Evolutionary conservation across 2,797 vertebrate species (phyloP), one percentile per base, ranked within the genome.

Genomic region (Siniperca obscura): DNA sequence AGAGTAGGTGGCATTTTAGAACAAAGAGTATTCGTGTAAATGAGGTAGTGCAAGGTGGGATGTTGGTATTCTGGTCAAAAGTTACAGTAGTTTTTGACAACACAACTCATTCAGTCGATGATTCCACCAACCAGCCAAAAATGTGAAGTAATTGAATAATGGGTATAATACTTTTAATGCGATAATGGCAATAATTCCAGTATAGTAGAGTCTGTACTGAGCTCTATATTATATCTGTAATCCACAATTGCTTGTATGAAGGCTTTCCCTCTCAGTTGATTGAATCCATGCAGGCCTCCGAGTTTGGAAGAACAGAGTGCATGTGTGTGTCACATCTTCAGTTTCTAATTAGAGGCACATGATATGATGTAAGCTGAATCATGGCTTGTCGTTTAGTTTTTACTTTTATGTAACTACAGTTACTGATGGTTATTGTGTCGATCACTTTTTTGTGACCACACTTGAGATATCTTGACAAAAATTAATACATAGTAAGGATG

Each of bases 171-270:
- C 19, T 52, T 66, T 73, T 50, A 78, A 53, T 57, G 48, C 34
- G 25, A 52, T 61, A n/a, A 55, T 38, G 44, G 9, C 5, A 38
- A 13, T 57, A 22, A n/a, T 17, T 56, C 34, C 36, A 25, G 34
- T 56, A 19, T 11, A n/a, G 16, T 62, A 48, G 48, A 84, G 25
- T 65, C n/a, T 70, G 44, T 56, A 22, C 36, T 34, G 9, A 62
- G 21, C 60, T 30, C 52, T 60, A 59, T 74, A 75, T 76, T 64
- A 22, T 55, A 73, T 60, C 53, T 70, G 30, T 64, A 52, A 57
- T 56, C 10, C 53, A 27, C 59, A 38, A 50, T 55, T 52, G 48
- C 30, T 60, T 70, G 21, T 57, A 16, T 69, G 34, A 74, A 73
- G 55, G 42, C 36, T 65, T 65, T 68, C 5, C 21, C 30, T 66